Conservation (phyloP, 2,797 vertebrate species). For the Enteromius afrohamiltoni region DNA sequence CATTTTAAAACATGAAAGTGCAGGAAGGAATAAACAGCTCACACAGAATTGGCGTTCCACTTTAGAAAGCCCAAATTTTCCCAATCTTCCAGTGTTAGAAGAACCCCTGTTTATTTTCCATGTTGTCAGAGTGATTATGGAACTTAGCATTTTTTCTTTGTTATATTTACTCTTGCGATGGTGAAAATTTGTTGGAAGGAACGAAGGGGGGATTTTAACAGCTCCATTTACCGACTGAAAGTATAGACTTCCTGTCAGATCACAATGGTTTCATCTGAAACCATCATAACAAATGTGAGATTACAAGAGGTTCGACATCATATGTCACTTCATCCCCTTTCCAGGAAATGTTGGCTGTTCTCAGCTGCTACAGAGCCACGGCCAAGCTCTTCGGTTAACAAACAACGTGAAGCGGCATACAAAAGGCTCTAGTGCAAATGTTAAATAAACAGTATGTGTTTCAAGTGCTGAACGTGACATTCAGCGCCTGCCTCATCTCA, state of each 20-base stretch:
- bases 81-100: constrained; percentile 52
- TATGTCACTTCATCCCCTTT: constrained; percentile 67
- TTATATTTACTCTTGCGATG: constrained; percentile 64
- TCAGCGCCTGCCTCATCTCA: constrained; percentile 29
- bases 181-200: constrained; percentile 52
- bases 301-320: constrained; percentile 68
- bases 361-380: constrained; percentile 61
- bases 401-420: constrained; percentile 64
- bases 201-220: constrained; percentile 63
- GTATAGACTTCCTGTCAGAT: constrained; percentile 55
- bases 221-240: constrained; percentile 68
- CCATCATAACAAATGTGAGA: constrained; percentile 64
- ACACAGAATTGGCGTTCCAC: constrained; percentile 37
- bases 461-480: constrained; percentile 32
- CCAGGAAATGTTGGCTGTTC: constrained; percentile 68
- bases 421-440: constrained; percentile 47
- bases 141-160: constrained; percentile 51
- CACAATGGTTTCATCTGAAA: constrained; percentile 61
- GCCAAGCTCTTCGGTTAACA: constrained; percentile 59
- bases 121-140: constrained; percentile 57
- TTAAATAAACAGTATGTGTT: constrained; percentile 31
- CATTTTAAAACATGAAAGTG: constrained; percentile 46
- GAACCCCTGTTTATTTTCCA: constrained; percentile 58
- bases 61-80: constrained; percentile 46
- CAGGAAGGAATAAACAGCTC: constrained; percentile 40